Percentiles rank a stretch among this genome's conserved stretches.
These are phyloP conservation scores for Halocaridina rubra DNA, from an alignment of 2,888 invertebrate genomes.

Conservation along the genomic window DNA sequence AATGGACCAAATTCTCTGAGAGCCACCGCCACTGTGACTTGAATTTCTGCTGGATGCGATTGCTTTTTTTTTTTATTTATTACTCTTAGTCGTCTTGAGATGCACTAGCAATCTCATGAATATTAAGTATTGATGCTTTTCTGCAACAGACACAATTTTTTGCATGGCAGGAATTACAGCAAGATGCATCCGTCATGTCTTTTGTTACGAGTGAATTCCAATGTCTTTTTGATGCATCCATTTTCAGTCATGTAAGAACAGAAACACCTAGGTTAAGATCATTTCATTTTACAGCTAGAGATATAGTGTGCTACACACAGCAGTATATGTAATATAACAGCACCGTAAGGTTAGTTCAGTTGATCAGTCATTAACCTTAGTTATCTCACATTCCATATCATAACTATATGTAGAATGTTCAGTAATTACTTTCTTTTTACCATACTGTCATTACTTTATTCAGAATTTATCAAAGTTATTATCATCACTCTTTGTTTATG, in stretches of 20 bases:
- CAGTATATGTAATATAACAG: slow-evolving; percentile 28
- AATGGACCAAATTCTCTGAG: not conserved
- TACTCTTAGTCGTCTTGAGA: slow-evolving; percentile 32
- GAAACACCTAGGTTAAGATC: slow-evolving; percentile 40
- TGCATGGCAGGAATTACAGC: slow-evolving; percentile 53
- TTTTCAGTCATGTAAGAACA: slow-evolving; percentile 1
- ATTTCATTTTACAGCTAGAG: slow-evolving; percentile 7
- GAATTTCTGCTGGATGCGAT: slow-evolving; percentile 19
- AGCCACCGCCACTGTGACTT: slow-evolving; percentile 8
- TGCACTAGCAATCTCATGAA: slow-evolving; percentile 41
- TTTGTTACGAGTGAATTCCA: slow-evolving; percentile 19
- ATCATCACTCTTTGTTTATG: no score
- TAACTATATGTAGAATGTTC: no score
- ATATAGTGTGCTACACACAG: slow-evolving; percentile 7
- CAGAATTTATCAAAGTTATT: no score
- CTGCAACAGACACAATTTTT: slow-evolving; percentile 34
- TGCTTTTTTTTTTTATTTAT: slow-evolving; percentile 16
- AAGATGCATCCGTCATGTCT: slow-evolving; percentile 43
- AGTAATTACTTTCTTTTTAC: no score
- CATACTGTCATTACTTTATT: no score
- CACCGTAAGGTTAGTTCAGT: slow-evolving; percentile 3
- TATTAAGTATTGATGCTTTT: slow-evolving; percentile 34
- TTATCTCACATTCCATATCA: no score
- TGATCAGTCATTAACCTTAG: no score
- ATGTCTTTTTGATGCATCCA: slow-evolving; percentile 51